Evolutionary conservation across 2,888 invertebrate genomes (phyloP).

Genomic region (Apantesis nais): DNA sequence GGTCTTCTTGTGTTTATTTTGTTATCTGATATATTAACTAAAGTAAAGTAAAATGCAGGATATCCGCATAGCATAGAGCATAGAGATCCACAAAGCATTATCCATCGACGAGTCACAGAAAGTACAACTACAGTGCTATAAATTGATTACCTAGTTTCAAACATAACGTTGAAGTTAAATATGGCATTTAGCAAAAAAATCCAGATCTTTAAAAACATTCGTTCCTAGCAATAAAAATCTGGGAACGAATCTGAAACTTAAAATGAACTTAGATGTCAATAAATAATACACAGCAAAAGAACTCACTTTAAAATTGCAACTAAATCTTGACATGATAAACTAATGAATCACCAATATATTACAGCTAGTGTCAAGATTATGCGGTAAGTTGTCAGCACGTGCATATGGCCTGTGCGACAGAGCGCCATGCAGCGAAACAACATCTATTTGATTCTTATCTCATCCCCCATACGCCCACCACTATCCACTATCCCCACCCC

Average conservation of each 20-base stretch:
- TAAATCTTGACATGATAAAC: constrained; percentile 1
- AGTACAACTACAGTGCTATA: too few species aligned
- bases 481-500: constrained; percentile 44
- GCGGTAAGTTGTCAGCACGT: constrained; percentile 72
- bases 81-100: too few species aligned
- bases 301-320: neutral
- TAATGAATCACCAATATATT: constrained; percentile 48
- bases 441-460: constrained; percentile 86
- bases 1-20: neutral
- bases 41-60: neutral
- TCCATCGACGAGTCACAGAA: too few species aligned
- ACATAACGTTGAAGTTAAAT: too few species aligned
- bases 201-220: neutral
- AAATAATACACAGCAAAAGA: neutral
- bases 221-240: neutral
- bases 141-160: too few species aligned
- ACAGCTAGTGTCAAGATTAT: constrained; percentile 76
- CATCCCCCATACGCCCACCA: constrained; percentile 54
- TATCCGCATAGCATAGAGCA: too few species aligned
- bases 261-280: neutral
- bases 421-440: constrained; percentile 81
- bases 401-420: constrained; percentile 74
- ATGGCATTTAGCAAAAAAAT: too few species aligned
- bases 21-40: neutral
- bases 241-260: neutral